Conservation (phyloP, 2,888 invertebrate species). For the Drosophila lutescens region DNA sequence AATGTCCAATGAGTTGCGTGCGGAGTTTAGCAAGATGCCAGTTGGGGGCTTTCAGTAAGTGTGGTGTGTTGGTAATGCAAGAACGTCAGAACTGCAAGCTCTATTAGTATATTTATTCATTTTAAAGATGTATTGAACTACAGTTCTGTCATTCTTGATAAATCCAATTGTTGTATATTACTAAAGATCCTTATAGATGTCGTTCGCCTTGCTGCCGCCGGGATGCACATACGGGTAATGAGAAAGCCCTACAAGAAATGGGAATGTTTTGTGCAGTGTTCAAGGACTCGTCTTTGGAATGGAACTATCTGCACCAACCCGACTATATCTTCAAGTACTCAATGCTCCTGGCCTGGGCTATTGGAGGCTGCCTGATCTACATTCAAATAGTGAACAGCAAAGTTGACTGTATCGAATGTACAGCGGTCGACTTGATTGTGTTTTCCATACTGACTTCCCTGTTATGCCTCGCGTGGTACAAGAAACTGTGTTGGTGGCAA, state of each 20-base stretch:
- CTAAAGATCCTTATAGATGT: neutral
- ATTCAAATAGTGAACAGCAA: constrained; percentile 4
- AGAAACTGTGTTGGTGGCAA: constrained; percentile 1
- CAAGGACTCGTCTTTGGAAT: neutral
- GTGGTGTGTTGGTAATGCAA: no score
- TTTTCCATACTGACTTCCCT: neutral
- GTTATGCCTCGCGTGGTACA: constrained; percentile 4
- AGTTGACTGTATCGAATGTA: neutral
- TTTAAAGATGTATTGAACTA: no score
- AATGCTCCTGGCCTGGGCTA: constrained; percentile 1
- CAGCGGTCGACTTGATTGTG: neutral
- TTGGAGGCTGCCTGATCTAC: constrained; percentile 5
- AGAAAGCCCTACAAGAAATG: neutral
- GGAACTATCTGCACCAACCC: neutral
- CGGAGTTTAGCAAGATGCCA: constrained; percentile 92
- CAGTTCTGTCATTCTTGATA: no score
- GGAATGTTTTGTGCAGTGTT: neutral
- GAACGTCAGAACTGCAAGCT: no score
- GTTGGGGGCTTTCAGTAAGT: constrained; percentile 79
- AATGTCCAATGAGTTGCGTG: constrained; percentile 88
- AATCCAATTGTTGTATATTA: no score
- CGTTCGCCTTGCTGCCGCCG: neutral
- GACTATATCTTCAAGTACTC: constrained; percentile 7
- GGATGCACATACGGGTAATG: neutral
- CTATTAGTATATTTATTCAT: no score